These are phyloP conservation scores for Junco hyemalis DNA, from an alignment of 2,113 vertebrate genomes.

Conservation along the genomic window DNA sequence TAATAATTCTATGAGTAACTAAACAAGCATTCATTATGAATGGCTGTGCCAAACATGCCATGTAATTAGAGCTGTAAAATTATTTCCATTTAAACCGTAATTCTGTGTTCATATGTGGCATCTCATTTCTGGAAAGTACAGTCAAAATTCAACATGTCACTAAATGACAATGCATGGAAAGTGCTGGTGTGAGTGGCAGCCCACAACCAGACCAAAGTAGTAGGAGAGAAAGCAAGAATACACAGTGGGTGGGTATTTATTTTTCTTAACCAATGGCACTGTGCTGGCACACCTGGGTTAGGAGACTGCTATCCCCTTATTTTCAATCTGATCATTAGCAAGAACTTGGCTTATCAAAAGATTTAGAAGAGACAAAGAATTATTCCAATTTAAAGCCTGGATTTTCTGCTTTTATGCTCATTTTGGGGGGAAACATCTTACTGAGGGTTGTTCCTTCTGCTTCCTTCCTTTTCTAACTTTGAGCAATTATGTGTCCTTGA, in stretches of 20 bases:
- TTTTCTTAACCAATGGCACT: neutral
- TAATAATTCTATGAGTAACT: neutral
- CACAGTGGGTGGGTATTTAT: neutral
- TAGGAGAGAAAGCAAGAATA: neutral
- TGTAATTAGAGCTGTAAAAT: neutral
- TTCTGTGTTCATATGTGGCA: neutral
- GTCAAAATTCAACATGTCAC: neutral
- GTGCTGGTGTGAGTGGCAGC: neutral
- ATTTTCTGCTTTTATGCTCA: neutral
- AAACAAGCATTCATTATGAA: conserved; percentile 16
- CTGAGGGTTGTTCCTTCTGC: neutral
- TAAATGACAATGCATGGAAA: neutral
- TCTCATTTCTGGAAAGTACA: neutral
- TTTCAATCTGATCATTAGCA: neutral
- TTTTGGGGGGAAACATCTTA: neutral
- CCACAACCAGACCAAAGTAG: neutral
- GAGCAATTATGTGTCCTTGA: neutral
- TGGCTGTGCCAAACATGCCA: neutral
- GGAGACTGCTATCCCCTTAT: neutral
- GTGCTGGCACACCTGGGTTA: neutral
- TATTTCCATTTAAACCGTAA: neutral
- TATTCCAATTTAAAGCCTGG: neutral
- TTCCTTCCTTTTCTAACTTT: neutral
- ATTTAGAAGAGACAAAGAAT: neutral
- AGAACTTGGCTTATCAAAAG: neutral